A percentile compares a stretch with the other conserved stretches of the same genome.
phyloP scores from a whole-genome alignment of 1,140 invertebrate species.

The Aleiodes sp. region DNA sequence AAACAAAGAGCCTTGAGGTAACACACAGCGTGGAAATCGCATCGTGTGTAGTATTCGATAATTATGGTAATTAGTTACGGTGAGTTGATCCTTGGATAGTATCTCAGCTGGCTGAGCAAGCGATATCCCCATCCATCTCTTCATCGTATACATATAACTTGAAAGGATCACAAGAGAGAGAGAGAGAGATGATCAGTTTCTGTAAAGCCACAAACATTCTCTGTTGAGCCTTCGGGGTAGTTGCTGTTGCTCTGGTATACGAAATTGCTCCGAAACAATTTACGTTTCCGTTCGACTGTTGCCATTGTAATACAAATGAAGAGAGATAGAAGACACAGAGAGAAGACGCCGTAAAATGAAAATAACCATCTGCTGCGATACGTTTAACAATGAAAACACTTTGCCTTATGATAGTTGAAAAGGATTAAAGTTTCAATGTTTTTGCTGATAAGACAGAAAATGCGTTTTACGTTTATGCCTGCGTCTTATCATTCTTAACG shows the following conservation, averaged over 20 bases:
- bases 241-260: no score
- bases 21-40: neutral
- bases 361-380: neutral
- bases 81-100: slow-evolving; percentile 8
- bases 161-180: neutral
- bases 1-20: neutral
- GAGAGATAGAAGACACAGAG: no score
- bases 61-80: slow-evolving; percentile 30
- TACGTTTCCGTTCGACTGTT: neutral
- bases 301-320: neutral
- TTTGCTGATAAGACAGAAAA: neutral
- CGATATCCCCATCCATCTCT: slow-evolving; percentile 2
- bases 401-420: neutral
- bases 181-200: slow-evolving; percentile 15
- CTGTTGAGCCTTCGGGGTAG: neutral
- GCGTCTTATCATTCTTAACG: slow-evolving; percentile 2
- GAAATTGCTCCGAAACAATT: neutral
- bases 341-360: no score
- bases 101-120: slow-evolving; percentile 4
- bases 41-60: slow-evolving; percentile 20
- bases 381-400: neutral
- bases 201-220: neutral
- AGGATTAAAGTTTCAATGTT: neutral
- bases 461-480: slow-evolving; percentile 2
- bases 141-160: no score